Evolutionary conservation across 2,797 vertebrate species (phyloP).

Genomic region (Chelonia mydas): DNA sequence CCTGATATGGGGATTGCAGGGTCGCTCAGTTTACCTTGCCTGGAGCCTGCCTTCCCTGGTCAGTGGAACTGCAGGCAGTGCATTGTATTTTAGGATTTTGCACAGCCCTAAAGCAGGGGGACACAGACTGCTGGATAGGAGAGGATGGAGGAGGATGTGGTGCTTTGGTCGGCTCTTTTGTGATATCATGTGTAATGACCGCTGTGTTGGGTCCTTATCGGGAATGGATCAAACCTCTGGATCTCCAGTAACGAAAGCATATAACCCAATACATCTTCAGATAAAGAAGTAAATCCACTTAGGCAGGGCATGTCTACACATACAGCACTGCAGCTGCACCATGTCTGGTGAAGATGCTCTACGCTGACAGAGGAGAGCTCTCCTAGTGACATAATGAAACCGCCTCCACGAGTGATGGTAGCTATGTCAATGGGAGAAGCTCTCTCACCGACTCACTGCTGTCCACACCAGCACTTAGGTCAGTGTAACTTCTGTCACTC

Average conservation of each 20-base stretch:
- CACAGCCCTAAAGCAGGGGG: not conserved
- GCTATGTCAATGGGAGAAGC: too few species aligned
- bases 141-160: not conserved
- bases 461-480: too few species aligned
- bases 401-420: too few species aligned
- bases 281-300: not conserved
- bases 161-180: not conserved
- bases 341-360: too few species aligned
- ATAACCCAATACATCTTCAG: rapidly evolving
- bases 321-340: too few species aligned
- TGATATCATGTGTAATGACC: not conserved
- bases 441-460: too few species aligned
- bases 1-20: not conserved
- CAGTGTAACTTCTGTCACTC: too few species aligned
- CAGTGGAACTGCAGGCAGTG: not conserved
- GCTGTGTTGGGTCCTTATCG: not conserved
- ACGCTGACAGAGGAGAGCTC: too few species aligned
- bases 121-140: not conserved
- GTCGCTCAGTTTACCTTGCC: not conserved
- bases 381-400: too few species aligned
- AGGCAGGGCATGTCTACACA: not conserved
- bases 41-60: not conserved
- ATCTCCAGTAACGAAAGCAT: not conserved
- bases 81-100: not conserved
- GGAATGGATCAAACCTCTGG: not conserved